These are phyloP conservation scores for Phalera bucephala DNA, from an alignment of 2,888 invertebrate genomes.

Conservation along the genomic window DNA sequence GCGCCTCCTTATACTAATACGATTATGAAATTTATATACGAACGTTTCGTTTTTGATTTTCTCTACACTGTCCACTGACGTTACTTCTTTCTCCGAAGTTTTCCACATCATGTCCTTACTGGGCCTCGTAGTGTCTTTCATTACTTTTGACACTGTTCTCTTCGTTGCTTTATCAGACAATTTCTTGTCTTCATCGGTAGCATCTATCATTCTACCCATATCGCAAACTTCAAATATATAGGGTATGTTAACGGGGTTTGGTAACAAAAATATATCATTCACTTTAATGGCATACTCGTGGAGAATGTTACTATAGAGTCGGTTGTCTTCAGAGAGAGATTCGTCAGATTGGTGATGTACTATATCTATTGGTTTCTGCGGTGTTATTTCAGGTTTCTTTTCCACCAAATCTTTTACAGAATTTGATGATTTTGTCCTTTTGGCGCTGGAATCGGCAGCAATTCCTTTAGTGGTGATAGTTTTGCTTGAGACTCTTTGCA, in stretches of 20 bases:
- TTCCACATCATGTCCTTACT: conserved; percentile 48
- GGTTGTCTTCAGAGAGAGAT: conserved; percentile 35
- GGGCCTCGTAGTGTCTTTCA: conserved; percentile 44
- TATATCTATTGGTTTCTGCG: conserved; percentile 2
- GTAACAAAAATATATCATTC: conserved; percentile 34
- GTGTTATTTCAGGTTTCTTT: conserved; percentile 30
- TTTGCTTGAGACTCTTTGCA: conserved; percentile 38
- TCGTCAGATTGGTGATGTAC: conserved; percentile 11
- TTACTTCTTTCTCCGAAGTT: conserved; percentile 36
- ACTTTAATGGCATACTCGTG: conserved; percentile 44
- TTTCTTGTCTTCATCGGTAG: conserved; percentile 45
- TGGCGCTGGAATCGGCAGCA: conserved; percentile 13
- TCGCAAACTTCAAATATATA: conserved; percentile 58
- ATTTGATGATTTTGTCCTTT: conserved; percentile 34
- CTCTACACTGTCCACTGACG: conserved; percentile 35
- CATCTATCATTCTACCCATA: conserved; percentile 46
- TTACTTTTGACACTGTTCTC: conserved; percentile 34
- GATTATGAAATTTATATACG: too few species aligned
- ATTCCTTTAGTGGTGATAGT: conserved; percentile 12
- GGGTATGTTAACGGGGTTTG: conserved; percentile 20
- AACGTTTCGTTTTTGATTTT: conserved; percentile 45
- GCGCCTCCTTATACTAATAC: too few species aligned
- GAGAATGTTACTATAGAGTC: conserved; percentile 33
- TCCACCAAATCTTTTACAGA: conserved; percentile 35
- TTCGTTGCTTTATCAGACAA: conserved; percentile 41